Evolutionary conservation across 2,888 invertebrate genomes (phyloP).

Genomic region (Muscina levida): DNA sequence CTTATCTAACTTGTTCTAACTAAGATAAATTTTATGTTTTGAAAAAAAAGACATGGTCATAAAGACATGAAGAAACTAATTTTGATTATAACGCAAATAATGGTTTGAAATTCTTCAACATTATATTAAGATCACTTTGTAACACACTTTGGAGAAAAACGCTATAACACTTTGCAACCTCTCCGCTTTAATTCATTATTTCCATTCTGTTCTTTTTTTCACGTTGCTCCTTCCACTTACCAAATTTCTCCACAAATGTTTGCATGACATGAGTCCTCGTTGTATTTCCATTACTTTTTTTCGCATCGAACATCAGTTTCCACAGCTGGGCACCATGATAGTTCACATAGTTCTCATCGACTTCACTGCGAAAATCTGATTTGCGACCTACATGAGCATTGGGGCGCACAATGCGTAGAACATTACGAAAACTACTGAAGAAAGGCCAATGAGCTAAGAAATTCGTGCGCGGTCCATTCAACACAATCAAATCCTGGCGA

Average conservation of each 20-base stretch:
- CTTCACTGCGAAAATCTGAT: slow-evolving; percentile 73
- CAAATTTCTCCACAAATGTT: slow-evolving; percentile 71
- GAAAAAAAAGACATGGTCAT: no score
- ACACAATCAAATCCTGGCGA: slow-evolving; percentile 73
- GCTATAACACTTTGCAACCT: no score
- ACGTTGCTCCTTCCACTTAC: slow-evolving; percentile 68
- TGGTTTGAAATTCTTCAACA: no score
- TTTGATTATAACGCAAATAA: no score
- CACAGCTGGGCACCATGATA: slow-evolving; percentile 75
- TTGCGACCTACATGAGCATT: slow-evolving; percentile 68
- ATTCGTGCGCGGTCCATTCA: slow-evolving; percentile 82
- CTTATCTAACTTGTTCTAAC: no score
- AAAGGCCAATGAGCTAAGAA: slow-evolving; percentile 73
- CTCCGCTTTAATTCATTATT: no score
- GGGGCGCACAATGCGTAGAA: slow-evolving; percentile 72
- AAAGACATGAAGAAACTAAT: no score
- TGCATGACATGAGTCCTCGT: slow-evolving; percentile 65
- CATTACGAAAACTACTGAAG: slow-evolving; percentile 72
- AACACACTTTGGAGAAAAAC: no score
- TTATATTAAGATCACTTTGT: no score
- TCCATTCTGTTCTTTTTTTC: no score
- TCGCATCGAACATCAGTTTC: slow-evolving; percentile 73
- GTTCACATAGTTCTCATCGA: slow-evolving; percentile 75
- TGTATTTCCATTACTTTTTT: slow-evolving; percentile 62
- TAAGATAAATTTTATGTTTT: no score